Evolutionary conservation across 2,888 invertebrate genomes (phyloP).

Genomic region (Xestia rhomboidea): DNA sequence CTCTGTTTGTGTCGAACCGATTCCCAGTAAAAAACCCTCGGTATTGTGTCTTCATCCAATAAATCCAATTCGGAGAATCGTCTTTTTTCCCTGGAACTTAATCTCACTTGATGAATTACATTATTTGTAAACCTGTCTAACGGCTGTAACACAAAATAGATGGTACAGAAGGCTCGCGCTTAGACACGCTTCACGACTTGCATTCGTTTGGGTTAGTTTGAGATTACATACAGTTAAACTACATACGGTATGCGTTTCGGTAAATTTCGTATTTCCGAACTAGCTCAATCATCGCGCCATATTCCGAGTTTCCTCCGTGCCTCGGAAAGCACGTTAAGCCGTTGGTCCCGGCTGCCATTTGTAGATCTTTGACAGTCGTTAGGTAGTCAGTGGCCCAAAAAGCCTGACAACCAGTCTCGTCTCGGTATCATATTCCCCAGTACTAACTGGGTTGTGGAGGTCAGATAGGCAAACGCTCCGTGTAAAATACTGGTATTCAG

Average conservation of each 20-base stretch:
- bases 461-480: too few species aligned
- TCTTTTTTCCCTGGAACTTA: conserved; percentile 41
- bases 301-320: too few species aligned
- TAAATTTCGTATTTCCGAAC: not conserved
- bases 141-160: not conserved
- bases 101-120: conserved; percentile 57
- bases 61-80: conserved; percentile 28
- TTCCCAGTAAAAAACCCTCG: not conserved
- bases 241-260: too few species aligned
- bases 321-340: too few species aligned
- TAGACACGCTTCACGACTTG: not conserved
- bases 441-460: too few species aligned
- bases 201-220: not conserved
- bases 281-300: too few species aligned
- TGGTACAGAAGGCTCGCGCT: conserved; percentile 1
- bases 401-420: too few species aligned
- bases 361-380: too few species aligned
- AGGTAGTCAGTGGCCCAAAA: too few species aligned
- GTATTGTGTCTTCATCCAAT: conserved; percentile 25
- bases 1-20: not conserved
- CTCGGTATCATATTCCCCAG: too few species aligned
- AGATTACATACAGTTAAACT: not conserved
- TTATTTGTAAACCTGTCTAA: conserved; percentile 45
- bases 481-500: too few species aligned
- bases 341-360: too few species aligned